phyloP scores from a whole-genome alignment of 2,797 vertebrate species.

The Myotis myotis region DNA sequence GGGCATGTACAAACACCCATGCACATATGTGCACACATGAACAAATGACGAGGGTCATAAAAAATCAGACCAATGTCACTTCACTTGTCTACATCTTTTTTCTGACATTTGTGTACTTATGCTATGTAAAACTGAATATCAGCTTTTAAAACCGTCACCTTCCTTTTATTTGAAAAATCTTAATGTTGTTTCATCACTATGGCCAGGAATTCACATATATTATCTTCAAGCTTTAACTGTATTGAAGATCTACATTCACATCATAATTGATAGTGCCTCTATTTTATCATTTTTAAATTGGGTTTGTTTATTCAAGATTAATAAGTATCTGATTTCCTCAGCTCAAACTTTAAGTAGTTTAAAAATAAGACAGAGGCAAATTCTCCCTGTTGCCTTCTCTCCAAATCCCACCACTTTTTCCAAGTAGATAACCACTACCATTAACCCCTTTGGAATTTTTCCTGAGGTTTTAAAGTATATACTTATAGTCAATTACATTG shows the following conservation, averaged over 20 bases:
- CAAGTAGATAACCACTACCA: background rate
- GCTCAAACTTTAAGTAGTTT: background rate
- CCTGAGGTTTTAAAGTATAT: background rate
- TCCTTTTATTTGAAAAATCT: slow-evolving; percentile 1
- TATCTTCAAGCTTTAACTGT: background rate
- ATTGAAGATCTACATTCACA: background rate
- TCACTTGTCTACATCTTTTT: background rate
- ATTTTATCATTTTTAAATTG: background rate
- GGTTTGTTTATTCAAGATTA: background rate
- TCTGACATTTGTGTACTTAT: background rate
- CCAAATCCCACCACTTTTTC: background rate
- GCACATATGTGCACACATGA: background rate
- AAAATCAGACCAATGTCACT: background rate
- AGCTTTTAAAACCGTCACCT: background rate
- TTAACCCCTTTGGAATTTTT: background rate
- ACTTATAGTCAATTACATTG: background rate
- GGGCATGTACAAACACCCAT: background rate
- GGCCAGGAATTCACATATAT: background rate
- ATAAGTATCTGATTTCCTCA: background rate
- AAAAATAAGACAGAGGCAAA: background rate
- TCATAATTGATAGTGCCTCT: background rate
- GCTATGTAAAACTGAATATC: background rate
- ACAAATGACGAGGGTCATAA: background rate
- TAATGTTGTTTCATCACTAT: background rate
- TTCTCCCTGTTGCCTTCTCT: background rate